These are phyloP conservation scores for Caenorhabditis remanei DNA, from an alignment of 1,140 invertebrate genomes.

Conservation along the genomic window DNA sequence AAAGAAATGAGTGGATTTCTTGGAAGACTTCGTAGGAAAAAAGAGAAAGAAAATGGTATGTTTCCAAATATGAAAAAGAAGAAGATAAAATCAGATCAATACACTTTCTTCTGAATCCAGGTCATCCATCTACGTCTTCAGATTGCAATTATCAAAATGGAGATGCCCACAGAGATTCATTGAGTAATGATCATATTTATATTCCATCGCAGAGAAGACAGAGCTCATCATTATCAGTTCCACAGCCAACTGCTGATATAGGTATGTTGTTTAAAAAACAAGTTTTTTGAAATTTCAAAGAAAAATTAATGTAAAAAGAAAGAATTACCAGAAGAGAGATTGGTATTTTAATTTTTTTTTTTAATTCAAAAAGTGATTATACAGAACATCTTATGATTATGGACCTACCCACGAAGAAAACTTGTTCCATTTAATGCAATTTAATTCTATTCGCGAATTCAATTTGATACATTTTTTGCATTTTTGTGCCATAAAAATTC, in stretches of 20 bases:
- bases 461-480: too few relatives aligned
- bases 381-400: too few relatives aligned
- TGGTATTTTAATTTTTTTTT: too few relatives aligned
- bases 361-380: too few relatives aligned
- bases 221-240: constrained; percentile 32
- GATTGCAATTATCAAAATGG: constrained; percentile 9
- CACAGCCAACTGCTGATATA: constrained; percentile 21
- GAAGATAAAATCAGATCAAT: neutral
- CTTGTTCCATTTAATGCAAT: too few relatives aligned
- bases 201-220: constrained; percentile 24
- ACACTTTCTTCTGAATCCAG: neutral
- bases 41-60: constrained; percentile 39
- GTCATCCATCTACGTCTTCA: constrained; percentile 13
- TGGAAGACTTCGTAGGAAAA: constrained; percentile 30
- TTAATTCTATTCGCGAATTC: too few relatives aligned
- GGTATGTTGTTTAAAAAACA: neutral
- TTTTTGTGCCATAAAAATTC: too few relatives aligned
- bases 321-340: too few relatives aligned
- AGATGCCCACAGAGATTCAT: neutral
- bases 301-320: neutral
- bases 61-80: neutral
- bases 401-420: too few relatives aligned
- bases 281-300: neutral
- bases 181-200: constrained; percentile 10
- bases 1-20: constrained; percentile 32